Evolutionary conservation across 2,888 invertebrate genomes (phyloP), one percentile per base, ranked within the genome.

Genomic region (Embidobia sp.): DNA sequence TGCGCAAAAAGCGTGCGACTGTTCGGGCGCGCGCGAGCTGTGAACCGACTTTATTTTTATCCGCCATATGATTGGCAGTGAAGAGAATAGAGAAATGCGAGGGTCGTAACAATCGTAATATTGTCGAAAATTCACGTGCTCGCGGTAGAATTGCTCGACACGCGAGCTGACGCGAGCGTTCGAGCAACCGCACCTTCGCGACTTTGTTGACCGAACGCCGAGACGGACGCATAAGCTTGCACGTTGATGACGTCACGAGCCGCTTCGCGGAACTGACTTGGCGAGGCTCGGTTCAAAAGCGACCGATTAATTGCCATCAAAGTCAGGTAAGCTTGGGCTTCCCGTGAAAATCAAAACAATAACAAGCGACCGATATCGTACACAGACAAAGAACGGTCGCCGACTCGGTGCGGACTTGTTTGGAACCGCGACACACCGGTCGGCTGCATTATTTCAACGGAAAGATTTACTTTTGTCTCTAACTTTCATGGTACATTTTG

Each of bases 41-140:
- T 55, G 67, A 67, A 67, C 22, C 6, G 11, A 11, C 69, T 59
- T 57, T 69, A 59, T 59, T 59, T 57, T 57, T 49, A 59, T 67
- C 48, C 1, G 16, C 22, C 46, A 15, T 22, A 27, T 48, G 48
- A 67, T 67, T 67, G 57, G 55, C 67, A 26, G 35, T 2, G 53
- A 35, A 26, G 16, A 15, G 16, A 44, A n/a, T n/a, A n/a, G n/a
- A n/a, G n/a, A n/a, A 26, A 19, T 44, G 27, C 11, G 66, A 66
- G 33, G 33, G 19, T 66, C 44, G 48, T 27, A 48, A 48, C 22
- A 67, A 67, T 57, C 16, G 11, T 15, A 16, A 27, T 19, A 55
- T 48, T 37, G 18, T 49, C 19, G 37, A 31, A 35, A 48, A 48
- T 19, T n/a, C 49, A 48, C 59, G 59, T 59, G 69, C 18, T 37